A percentile compares a stretch with the other conserved stretches of the same genome.
These are phyloP conservation scores for Drosophila repleta DNA, from an alignment of 1,140 invertebrate species.

Conservation along the genomic window DNA sequence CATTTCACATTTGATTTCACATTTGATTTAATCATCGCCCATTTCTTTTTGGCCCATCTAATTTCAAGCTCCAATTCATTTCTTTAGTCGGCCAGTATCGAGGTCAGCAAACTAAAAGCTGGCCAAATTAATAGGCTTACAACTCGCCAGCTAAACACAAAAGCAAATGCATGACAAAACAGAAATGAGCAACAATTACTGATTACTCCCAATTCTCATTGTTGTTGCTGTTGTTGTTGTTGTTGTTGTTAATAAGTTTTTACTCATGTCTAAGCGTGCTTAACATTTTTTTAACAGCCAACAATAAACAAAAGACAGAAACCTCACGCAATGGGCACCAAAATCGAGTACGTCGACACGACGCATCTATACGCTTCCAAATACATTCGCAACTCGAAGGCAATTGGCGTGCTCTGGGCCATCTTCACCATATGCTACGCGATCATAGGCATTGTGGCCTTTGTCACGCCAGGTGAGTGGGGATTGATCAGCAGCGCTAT, in stretches of 20 bases:
- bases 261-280: constrained; percentile 44
- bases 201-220: constrained; percentile 19
- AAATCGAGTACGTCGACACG: constrained; percentile 95
- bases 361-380: constrained; percentile 95
- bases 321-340: constrained; percentile 89
- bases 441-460: constrained; percentile 96
- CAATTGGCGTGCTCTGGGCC: constrained; percentile 98
- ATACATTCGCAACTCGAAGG: constrained; percentile 97
- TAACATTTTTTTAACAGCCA: constrained; percentile 48
- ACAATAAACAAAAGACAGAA: constrained; percentile 11
- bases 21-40: background rate
- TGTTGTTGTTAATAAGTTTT: constrained; percentile 51
- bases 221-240: constrained; percentile 34
- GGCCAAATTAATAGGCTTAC: constrained; percentile 69
- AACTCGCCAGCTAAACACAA: constrained; percentile 12
- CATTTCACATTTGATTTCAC: background rate
- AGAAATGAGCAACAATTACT: constrained; percentile 43
- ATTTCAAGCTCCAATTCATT: constrained; percentile 42
- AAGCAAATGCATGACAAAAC: constrained; percentile 58
- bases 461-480: constrained; percentile 91
- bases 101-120: constrained; percentile 70
- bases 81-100: constrained; percentile 16
- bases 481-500: background rate
- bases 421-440: constrained; percentile 98
- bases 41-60: constrained; percentile 4